phyloP scores from a whole-genome alignment of 2,888 invertebrate genomes.

The Lithophane leautieri region DNA sequence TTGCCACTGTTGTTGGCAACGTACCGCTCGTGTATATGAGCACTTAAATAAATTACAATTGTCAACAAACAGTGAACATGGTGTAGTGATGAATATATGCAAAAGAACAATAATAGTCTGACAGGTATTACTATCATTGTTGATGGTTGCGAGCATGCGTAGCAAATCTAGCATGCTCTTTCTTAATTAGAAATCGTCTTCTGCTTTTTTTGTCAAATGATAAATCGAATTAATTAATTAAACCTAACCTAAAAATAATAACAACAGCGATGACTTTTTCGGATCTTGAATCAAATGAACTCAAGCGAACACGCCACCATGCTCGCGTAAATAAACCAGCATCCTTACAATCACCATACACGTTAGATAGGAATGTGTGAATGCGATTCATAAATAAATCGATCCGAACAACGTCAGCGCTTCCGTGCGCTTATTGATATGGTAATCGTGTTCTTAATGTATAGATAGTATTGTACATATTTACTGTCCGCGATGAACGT shows the following conservation, averaged over 20 bases:
- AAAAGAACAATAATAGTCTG: too few species aligned
- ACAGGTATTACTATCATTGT: background rate
- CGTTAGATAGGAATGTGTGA: constrained; percentile 70
- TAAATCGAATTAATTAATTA: background rate
- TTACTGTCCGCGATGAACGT: constrained; percentile 1
- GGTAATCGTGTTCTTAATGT: constrained; percentile 65
- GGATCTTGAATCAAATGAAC: background rate
- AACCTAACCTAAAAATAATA: background rate
- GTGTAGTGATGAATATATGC: too few species aligned
- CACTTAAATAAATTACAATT: too few species aligned
- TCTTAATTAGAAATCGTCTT: too few species aligned
- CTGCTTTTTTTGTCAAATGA: background rate
- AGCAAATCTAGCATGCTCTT: too few species aligned
- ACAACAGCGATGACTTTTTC: background rate
- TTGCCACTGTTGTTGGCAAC: too few species aligned
- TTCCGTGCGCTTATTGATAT: constrained; percentile 72
- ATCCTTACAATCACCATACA: constrained; percentile 63
- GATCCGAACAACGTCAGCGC: constrained; percentile 65
- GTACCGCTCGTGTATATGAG: too few species aligned
- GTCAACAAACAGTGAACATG: too few species aligned
- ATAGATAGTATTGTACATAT: constrained; percentile 42
- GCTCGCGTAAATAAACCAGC: constrained; percentile 41
- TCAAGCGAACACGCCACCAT: background rate
- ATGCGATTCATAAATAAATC: constrained; percentile 74
- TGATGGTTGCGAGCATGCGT: too few species aligned